Conservation (phyloP, 1,140 invertebrate species). For the Vanessa tameamea region DNA sequence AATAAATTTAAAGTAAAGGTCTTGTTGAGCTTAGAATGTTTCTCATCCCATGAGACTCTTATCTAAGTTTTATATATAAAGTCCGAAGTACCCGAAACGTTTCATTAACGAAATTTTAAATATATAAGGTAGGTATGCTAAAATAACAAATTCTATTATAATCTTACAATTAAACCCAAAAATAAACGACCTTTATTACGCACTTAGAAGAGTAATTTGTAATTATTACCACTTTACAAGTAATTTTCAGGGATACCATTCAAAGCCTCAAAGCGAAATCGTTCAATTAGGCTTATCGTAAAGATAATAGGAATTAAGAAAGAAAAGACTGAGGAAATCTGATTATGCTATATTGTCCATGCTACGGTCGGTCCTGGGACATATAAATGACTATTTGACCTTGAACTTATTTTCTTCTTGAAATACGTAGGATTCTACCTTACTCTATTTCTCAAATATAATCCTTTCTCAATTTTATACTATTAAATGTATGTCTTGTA, state of each 20-base stretch:
- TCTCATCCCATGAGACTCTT: too few species aligned
- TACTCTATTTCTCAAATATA: too few species aligned
- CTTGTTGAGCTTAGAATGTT: too few species aligned
- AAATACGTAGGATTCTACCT: too few species aligned
- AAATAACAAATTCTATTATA: not conserved
- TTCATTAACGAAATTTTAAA: not conserved
- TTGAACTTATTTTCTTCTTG: too few species aligned
- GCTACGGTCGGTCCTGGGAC: not conserved
- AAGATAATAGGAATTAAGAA: conserved; percentile 13
- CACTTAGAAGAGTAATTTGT: not conserved
- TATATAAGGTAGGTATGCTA: not conserved
- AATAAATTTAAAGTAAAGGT: too few species aligned
- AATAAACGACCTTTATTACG: conserved; percentile 3
- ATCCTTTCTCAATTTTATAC: too few species aligned
- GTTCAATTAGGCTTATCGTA: conserved; percentile 15
- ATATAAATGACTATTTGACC: too few species aligned
- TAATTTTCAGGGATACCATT: conserved; percentile 3
- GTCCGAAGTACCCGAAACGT: not conserved
- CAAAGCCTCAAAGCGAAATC: conserved; percentile 9
- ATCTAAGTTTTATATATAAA: too few species aligned
- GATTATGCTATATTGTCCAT: not conserved
- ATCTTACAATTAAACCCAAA: not conserved
- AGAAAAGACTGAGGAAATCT: conserved; percentile 2
- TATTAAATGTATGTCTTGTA: too few species aligned
- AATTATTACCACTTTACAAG: conserved; percentile 5